Conservation (phyloP, 1,140 invertebrate genomes). For the Drosophila ficusphila region DNA sequence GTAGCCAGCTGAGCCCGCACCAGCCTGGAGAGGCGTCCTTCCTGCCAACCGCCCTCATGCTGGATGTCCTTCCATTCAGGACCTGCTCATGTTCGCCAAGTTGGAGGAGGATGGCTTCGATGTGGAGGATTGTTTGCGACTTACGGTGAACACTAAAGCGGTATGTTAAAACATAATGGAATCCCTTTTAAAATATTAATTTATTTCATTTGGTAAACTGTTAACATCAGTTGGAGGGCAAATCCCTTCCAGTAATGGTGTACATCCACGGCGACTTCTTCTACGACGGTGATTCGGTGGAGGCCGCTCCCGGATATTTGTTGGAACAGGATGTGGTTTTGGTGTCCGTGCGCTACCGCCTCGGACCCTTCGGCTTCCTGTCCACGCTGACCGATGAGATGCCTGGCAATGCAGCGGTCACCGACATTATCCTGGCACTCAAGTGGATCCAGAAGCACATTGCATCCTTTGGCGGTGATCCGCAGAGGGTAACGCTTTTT, state of each 20-base stretch:
- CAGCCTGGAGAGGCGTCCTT: conserved; percentile 84
- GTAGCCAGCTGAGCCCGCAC: conserved; percentile 62
- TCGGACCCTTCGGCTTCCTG: conserved; percentile 85
- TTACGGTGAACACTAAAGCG: conserved; percentile 71
- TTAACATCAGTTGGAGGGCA: conserved; percentile 61
- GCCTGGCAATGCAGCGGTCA: conserved; percentile 89
- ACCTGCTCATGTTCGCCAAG: conserved; percentile 53
- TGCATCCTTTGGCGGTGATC: conserved; percentile 88
- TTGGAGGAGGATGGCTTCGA: conserved; percentile 60
- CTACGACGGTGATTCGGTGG: conserved; percentile 70
- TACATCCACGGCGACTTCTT: conserved; percentile 83
- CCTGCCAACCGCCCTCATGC: conserved; percentile 58
- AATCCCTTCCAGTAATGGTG: conserved; percentile 74
- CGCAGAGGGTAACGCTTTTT: conserved; percentile 86
- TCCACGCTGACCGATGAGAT: conserved; percentile 85
- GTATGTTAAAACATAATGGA: conserved; percentile 38
- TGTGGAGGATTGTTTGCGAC: conserved; percentile 73
- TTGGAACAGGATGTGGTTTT: conserved; percentile 85
- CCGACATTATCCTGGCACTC: conserved; percentile 87
- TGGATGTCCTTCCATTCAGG: conserved; percentile 77
- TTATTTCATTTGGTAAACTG: too few relatives aligned
- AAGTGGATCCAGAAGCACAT: conserved; percentile 88
- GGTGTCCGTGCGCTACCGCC: conserved; percentile 85
- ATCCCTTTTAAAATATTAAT: too few relatives aligned
- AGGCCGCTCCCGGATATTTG: conserved; percentile 78